Evolutionary conservation across 2,113 vertebrate species (phyloP), one percentile per base, ranked within the genome.

Genomic region (Conger conger): DNA sequence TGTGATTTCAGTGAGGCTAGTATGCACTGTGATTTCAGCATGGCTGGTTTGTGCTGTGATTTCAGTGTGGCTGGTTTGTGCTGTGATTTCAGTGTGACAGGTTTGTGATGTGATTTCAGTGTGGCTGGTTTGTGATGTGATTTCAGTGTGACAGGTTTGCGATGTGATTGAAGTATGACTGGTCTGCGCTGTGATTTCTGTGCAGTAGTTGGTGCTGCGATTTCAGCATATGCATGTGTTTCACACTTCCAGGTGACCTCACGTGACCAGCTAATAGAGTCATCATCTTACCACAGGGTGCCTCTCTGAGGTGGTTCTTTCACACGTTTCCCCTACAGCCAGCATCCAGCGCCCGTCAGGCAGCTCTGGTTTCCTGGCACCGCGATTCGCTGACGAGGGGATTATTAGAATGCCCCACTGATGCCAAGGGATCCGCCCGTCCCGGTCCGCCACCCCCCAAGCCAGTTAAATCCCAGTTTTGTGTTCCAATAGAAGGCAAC

Each of bases 401-500:
- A 87, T 86, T 83, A 85, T 82, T 79, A 83, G 88, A 83, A 90
- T 80, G 76, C 76, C 53, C 79, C 83, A 23, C 27, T 60, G 42
- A n/a, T 86, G 86, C 83, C 87, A 85, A 81, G n/a, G 42, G 57
- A 57, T 2, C 60, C 27, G 63, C 50, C 45, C 68, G 15, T 57
- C 45, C 18, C 79, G 23, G 60, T 35, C 40, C 8, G 15, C 35
- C 80, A 4, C 4, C 17, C 63, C 76, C 35, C 76, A 54, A 38
- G 42, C 73, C 27, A 3, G 82, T 84, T 89, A 92, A 95, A 94
- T 92, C 89, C 92, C 38, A 87, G 84, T 89, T 89, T 93, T 92
- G 88, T 92, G 81, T 78, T 1, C 54, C 76, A 81, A 88, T 87
- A 86, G 87, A 54, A 36, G 36, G 76, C 63, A 90, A 92, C 91